Conservation (phyloP, 2,888 invertebrate species). For the Sclerodermus sp. region DNA sequence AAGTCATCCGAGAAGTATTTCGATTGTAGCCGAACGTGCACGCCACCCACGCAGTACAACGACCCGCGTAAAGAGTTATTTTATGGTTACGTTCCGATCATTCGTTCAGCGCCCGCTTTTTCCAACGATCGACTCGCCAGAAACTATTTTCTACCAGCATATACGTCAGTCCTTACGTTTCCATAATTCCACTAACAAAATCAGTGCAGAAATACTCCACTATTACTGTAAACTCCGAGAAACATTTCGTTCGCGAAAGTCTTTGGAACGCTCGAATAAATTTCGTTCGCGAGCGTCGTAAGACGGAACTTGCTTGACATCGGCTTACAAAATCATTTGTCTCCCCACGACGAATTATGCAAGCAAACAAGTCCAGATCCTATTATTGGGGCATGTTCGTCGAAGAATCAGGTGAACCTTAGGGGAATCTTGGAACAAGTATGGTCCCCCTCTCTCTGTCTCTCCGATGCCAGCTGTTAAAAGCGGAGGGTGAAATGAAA, state of each 20-base stretch:
- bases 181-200: not conserved
- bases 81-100: not conserved
- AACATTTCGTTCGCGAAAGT: too few species aligned
- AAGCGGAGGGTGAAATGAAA: too few species aligned
- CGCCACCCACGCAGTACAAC: not conserved
- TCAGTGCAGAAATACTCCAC: not conserved
- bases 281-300: too few species aligned
- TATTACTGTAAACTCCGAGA: not conserved
- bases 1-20: constrained; percentile 15
- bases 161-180: not conserved
- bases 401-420: too few species aligned
- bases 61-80: constrained; percentile 2
- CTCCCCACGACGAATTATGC: too few species aligned
- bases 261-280: too few species aligned
- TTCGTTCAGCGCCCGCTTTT: not conserved
- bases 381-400: too few species aligned
- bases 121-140: not conserved
- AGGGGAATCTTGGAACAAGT: too few species aligned
- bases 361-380: too few species aligned
- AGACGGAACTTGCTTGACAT: not conserved
- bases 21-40: constrained; percentile 3
- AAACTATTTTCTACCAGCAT: not conserved
- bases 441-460: too few species aligned
- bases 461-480: too few species aligned
- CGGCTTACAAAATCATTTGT: not conserved